A percentile compares a stretch with the other conserved stretches of the same genome.
Conservation (phyloP, 2,113 vertebrate genomes). For the Nanorana parkeri region DNA sequence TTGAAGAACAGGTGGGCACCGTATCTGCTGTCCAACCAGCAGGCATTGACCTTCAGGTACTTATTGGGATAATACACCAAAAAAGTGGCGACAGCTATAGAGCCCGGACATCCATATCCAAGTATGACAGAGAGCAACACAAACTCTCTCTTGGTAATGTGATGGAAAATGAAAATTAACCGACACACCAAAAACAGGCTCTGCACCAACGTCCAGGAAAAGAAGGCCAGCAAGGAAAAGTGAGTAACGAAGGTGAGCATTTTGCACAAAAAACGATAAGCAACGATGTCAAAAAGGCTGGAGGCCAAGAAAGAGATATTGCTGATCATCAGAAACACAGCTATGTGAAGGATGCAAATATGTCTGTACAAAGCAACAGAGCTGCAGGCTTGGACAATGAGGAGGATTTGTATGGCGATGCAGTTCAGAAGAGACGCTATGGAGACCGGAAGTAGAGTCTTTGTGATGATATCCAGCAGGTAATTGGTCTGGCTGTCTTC, state of each 20-base stretch:
- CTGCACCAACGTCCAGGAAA: constrained; percentile 17
- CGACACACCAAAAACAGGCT: background rate
- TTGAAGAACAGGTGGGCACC: background rate
- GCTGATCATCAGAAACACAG: background rate
- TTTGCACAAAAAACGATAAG: background rate
- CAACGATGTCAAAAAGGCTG: background rate
- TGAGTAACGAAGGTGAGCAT: background rate
- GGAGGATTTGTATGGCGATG: background rate
- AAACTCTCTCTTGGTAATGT: constrained; percentile 18
- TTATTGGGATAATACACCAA: background rate
- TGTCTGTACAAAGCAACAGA: constrained; percentile 8
- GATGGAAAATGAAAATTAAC: background rate
- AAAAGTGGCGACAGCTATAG: background rate
- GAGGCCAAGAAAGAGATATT: constrained; percentile 7
- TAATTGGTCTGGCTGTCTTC: no score
- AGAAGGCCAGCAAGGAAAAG: background rate
- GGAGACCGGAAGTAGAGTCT: background rate
- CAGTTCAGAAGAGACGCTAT: background rate
- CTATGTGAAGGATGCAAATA: background rate
- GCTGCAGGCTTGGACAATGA: background rate
- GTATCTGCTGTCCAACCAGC: background rate
- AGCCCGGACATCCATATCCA: background rate
- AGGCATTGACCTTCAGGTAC: background rate
- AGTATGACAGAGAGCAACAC: background rate
- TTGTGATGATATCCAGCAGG: background rate